Evolutionary conservation across 2,888 invertebrate species (phyloP).

Genomic region (Clepsis dumicolana): DNA sequence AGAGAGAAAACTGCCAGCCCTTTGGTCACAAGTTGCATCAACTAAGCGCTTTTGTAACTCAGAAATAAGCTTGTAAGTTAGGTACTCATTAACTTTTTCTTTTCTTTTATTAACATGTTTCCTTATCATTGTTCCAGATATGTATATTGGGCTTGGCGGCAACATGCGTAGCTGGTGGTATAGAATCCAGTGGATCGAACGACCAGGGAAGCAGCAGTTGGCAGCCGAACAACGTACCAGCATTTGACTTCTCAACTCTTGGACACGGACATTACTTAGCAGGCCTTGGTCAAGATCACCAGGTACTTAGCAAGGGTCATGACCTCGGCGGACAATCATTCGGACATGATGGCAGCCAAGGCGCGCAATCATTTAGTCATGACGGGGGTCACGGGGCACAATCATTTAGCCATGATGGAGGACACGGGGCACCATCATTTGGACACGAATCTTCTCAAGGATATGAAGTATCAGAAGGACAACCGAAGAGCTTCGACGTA

Average conservation of each 20-base stretch:
- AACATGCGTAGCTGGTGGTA: conserved; percentile 72
- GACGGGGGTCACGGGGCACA: conserved; percentile 5
- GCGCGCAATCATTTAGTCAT: neutral
- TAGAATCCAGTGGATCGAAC: conserved; percentile 57
- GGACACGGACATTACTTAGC: conserved; percentile 25
- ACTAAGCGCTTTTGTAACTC: no score
- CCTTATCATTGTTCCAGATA: conserved; percentile 63
- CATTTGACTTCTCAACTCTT: conserved; percentile 38
- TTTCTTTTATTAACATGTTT: neutral
- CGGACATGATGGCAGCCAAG: neutral
- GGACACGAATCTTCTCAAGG: conserved; percentile 23
- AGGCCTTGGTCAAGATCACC: conserved; percentile 28
- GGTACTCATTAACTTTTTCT: neutral
- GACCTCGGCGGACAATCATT: conserved; percentile 22
- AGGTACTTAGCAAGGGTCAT: conserved; percentile 24
- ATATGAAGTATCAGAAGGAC: conserved; percentile 27
- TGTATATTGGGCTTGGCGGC: conserved; percentile 77
- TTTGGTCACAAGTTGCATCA: no score
- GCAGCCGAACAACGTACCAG: conserved; percentile 31
- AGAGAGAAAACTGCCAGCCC: no score
- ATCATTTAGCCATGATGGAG: conserved; percentile 14
- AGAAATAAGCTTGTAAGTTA: no score
- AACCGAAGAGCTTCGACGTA: conserved; percentile 42
- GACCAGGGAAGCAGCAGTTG: conserved; percentile 41
- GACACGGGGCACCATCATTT: conserved; percentile 18